Base-by-base conservation (phyloP, 2,797 vertebrate genomes). In the Micromesistius poutassou region DNA sequence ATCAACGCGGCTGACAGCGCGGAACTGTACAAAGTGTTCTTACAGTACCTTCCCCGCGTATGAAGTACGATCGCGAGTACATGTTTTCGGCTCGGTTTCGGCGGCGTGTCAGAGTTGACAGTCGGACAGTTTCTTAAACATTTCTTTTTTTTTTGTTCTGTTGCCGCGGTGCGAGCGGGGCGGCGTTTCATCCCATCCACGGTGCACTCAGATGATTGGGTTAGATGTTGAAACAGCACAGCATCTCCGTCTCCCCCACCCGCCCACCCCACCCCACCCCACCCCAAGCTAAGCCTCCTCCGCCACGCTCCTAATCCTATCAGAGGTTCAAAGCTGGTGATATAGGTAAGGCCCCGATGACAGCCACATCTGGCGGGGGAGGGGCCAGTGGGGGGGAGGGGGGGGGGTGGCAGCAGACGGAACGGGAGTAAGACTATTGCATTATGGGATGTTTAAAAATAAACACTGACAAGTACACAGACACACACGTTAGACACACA, bases 301-400 rank as follows among this genome's bases (percentile, higher is more conserved):
- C 83, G 12, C 73, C 31, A 76, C 42, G 79, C 84, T 83, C 75
- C 87, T 89, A 91, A 93, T 93, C 90, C 84, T 83, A 86, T 90
- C 89, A 89, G 77, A 72, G 88, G 91, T 66, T 92, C 92, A 94
- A 90, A 91, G 89, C 83, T 81, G 83, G 80, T 38, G 86, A 84
- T 85, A 82, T 87, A 90, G 86, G 87, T 89, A 88, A 79, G 83
- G 77, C 84, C 86, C 83, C 33, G 62, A 84, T 85, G 84, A 84
- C 81, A 31, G 25, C 77, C 80, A 80, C 89, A 90, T 89, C 86
- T 88, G 86, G 81, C 74, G 80, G 70, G 25, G 19, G 25, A 4
- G 40, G 50, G 14, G 40, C 25, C 1, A 28, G 28, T 12, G 73
- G 10, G 3, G 30, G 1, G 28, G 30, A 4, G 2, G 68, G 68